Evolutionary conservation across 2,113 vertebrate species (phyloP).

Genomic region (Heterocephalus glaber): DNA sequence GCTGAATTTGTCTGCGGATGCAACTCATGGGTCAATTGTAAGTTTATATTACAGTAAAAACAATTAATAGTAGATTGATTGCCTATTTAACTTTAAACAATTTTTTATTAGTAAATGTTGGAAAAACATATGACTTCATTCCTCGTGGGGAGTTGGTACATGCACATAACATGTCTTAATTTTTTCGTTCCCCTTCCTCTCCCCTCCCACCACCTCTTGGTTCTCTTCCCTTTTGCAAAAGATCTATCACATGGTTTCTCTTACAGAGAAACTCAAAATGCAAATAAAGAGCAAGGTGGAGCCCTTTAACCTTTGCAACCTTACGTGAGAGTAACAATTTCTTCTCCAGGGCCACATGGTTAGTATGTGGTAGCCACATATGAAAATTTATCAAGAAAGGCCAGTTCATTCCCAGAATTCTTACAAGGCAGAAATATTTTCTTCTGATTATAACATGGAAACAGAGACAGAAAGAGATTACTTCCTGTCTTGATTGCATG

Average conservation of each 20-base stretch:
- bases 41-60: background rate
- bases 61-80: background rate
- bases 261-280: background rate
- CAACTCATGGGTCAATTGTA: constrained; percentile 17
- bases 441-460: constrained; percentile 58
- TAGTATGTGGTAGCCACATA: background rate
- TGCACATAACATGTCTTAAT: background rate
- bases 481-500: background rate
- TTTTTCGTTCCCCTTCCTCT: background rate
- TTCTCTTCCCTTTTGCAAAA: background rate
- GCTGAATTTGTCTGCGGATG: constrained; percentile 38
- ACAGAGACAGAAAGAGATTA: background rate
- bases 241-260: background rate
- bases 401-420: background rate
- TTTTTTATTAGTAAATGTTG: background rate
- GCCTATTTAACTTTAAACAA: background rate
- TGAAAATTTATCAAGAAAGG: background rate
- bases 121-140: background rate
- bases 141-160: background rate
- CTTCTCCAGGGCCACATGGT: background rate
- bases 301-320: background rate
- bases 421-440: background rate
- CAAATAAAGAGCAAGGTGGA: background rate
- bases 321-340: background rate
- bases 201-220: background rate